phyloP scores from a whole-genome alignment of 2,797 vertebrate species.

The Pipistrellus pygmaeus region DNA sequence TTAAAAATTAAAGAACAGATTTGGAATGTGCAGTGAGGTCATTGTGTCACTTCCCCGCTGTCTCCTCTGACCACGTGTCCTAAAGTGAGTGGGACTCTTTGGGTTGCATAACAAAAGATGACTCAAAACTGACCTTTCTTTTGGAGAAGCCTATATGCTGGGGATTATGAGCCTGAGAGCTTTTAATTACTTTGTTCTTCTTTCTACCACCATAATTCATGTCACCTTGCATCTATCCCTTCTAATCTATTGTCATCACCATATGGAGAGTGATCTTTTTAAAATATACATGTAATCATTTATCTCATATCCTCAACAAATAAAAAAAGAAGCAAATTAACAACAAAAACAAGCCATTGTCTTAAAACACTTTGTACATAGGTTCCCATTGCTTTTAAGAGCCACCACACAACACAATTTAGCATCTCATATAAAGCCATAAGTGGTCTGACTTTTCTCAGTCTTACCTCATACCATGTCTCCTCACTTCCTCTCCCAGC shows the following conservation, averaged over 20 bases:
- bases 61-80: constrained; percentile 1
- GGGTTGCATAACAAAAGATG: constrained; percentile 48
- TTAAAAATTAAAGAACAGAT: constrained; percentile 64
- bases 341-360: neutral
- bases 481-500: neutral
- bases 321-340: neutral
- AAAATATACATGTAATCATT: neutral
- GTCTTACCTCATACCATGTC: neutral
- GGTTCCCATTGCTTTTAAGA: neutral
- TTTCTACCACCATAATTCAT: neutral
- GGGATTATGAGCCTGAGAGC: neutral
- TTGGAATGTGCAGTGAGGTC: neutral
- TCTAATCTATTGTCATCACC: neutral
- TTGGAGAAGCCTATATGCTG: constrained; percentile 27
- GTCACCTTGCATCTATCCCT: neutral
- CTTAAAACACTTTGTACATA: neutral
- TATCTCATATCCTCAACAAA: neutral
- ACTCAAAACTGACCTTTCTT: constrained; percentile 52
- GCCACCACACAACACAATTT: neutral
- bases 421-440: neutral
- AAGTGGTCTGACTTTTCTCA: neutral
- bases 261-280: neutral
- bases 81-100: constrained; percentile 18
- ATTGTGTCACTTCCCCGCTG: constrained; percentile 2
- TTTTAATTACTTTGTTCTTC: neutral